Evolutionary conservation across 2,888 invertebrate genomes (phyloP).

Genomic region (Acrocyrtus sp.): DNA sequence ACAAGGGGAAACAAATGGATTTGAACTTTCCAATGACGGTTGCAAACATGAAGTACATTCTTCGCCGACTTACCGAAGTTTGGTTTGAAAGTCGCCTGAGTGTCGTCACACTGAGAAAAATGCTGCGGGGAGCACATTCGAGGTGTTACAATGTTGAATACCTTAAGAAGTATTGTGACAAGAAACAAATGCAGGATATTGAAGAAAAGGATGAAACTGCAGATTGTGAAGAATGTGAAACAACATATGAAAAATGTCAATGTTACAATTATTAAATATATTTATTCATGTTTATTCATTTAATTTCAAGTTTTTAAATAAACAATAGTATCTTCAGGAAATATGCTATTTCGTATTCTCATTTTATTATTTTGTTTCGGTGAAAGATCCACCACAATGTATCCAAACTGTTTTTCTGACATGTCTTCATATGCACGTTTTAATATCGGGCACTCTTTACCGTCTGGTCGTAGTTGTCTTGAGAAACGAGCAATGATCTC

Average conservation of each 20-base stretch:
- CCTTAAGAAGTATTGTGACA: too few species aligned
- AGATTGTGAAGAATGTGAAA: too few species aligned
- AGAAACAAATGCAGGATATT: too few species aligned
- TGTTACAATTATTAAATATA: too few species aligned
- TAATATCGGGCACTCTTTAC: slow-evolving; percentile 19
- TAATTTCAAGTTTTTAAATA: neutral
- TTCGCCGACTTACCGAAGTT: neutral
- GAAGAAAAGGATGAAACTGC: neutral
- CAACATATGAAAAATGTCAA: too few species aligned
- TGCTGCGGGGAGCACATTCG: too few species aligned
- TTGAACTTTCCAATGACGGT: too few species aligned
- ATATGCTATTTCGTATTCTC: slow-evolving; percentile 45
- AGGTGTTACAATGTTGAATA: too few species aligned
- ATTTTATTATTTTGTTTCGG: slow-evolving; percentile 49
- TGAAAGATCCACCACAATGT: slow-evolving; percentile 45
- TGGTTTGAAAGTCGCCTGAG: neutral
- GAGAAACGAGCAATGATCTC: slow-evolving; percentile 6
- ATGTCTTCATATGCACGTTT: slow-evolving; percentile 40
- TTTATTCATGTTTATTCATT: neutral
- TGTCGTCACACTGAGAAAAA: neutral
- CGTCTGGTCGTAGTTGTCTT: slow-evolving; percentile 47
- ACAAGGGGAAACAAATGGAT: too few species aligned
- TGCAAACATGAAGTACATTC: neutral
- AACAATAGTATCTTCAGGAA: slow-evolving; percentile 39
- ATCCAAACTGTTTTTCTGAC: slow-evolving; percentile 33